A percentile compares a stretch with the other conserved stretches of the same genome.
Conservation (phyloP, 2,888 invertebrate species). For the Drosophila anomalata region DNA sequence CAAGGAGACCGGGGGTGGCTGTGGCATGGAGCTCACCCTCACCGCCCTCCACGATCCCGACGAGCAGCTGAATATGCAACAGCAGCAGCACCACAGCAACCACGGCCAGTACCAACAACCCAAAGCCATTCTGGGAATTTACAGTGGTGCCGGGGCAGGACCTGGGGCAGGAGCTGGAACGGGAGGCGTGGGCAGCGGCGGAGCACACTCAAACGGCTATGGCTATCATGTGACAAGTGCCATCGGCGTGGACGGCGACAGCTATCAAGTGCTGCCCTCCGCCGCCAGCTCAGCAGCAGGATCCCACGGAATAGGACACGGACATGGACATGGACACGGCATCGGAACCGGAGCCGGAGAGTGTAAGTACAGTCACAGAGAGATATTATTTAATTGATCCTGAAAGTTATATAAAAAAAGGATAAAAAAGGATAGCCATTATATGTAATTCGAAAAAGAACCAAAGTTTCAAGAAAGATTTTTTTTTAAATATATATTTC, state of each 20-base stretch:
- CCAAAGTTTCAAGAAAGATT: too few species aligned
- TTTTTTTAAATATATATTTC: too few species aligned
- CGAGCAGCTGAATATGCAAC: constrained; percentile 74
- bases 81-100: constrained; percentile 58
- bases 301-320: constrained; percentile 53
- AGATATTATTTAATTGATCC: constrained; percentile 1
- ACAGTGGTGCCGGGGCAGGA: constrained; percentile 33
- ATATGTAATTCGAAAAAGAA: too few species aligned
- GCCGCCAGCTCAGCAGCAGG: constrained; percentile 47
- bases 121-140: constrained; percentile 60
- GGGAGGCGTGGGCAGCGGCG: background rate
- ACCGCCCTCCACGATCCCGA: constrained; percentile 78
- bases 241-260: constrained; percentile 80
- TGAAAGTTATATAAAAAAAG: too few species aligned
- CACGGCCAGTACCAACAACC: constrained; percentile 50
- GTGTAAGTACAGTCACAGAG: constrained; percentile 73
- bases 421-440: too few species aligned
- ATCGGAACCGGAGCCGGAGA: constrained; percentile 63
- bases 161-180: background rate
- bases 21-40: constrained; percentile 78
- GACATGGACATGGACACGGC: constrained; percentile 57
- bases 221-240: constrained; percentile 82
- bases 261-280: constrained; percentile 82
- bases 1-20: constrained; percentile 74
- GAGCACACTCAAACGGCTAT: constrained; percentile 73